These are phyloP conservation scores for Melanaphis sacchari DNA, from an alignment of 1,140 invertebrate species.

Conservation along the genomic window DNA sequence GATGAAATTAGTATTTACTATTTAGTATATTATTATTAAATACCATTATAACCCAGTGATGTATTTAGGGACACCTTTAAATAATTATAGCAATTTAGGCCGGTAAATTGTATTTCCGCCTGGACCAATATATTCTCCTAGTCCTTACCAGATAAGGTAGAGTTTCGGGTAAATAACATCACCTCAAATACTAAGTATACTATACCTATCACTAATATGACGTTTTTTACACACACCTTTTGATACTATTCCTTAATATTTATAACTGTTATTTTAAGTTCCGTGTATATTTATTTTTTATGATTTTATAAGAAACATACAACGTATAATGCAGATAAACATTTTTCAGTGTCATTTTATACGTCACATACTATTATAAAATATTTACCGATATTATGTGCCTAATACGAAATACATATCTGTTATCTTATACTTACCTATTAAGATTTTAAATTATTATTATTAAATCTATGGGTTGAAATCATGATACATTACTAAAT, in stretches of 20 bases:
- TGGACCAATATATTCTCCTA: background rate
- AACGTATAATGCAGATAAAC: background rate
- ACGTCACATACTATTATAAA: too few relatives aligned
- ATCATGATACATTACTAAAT: background rate
- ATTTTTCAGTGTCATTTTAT: too few relatives aligned
- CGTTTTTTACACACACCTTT: background rate
- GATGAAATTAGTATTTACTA: background rate
- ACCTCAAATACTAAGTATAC: too few relatives aligned
- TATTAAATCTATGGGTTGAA: background rate
- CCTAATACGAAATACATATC: background rate
- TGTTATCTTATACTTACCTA: background rate
- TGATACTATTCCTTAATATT: background rate
- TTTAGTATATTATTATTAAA: background rate
- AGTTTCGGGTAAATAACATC: background rate
- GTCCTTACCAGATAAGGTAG: background rate
- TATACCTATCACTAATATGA: background rate
- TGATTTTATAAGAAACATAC: background rate
- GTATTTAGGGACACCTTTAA: background rate
- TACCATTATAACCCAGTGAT: background rate
- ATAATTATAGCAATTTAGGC: background rate
- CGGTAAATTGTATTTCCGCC: background rate
- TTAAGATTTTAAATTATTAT: background rate
- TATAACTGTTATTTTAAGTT: background rate
- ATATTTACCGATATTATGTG: too few relatives aligned
- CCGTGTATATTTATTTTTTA: background rate